Evolutionary conservation across 2,888 invertebrate species (phyloP), one percentile per base, ranked within the genome.

Genomic region (Rotaria macrura): DNA sequence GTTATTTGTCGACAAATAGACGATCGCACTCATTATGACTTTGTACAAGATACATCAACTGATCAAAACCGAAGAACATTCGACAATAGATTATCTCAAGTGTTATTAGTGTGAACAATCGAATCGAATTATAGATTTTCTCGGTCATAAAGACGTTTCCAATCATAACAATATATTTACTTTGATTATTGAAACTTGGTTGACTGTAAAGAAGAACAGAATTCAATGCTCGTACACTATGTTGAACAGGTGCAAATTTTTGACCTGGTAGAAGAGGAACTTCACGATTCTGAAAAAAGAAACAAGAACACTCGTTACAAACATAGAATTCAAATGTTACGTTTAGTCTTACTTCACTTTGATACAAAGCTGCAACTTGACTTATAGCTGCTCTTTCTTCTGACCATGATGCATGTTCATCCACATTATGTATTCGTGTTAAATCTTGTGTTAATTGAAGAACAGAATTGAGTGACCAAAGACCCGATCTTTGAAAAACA

Each of bases 401-500:
- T n/a, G 79, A 79, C 79, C 79, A 79, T 43, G 79, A 79, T 12
- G 79, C 79, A 79, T 79, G 79, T 79, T 79, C 79, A 43, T 79
- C 79, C 14, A 89, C 87, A 10, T 89, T 88, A 49, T 89, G 88
- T 17, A 90, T 87, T 85, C 89, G 88, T 84, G 90, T 87, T 54
- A 90, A 85, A 40, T 88, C 89, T 84, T 79, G 79, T n/a, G 79
- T 79, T 43, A 79, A 79, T n/a, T 79, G 79, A 4, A 79, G n/a
- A 12, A 79, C 43, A n/a, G 79, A 25, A 79, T 79, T 79, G 4
- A 79, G 34, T 43, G 79, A 79, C 40, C 43, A 79, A 40, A 79
- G 79, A 25, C 79, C 79, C 7, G 79, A 79, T 43, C 79, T 72
- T 23, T 17, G n/a, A 29, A 72, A 65, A 65, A 25, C n/a, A 65